These are phyloP conservation scores for Choristoneura rosaceana DNA, from an alignment of 2,888 invertebrate genomes.

Conservation along the genomic window DNA sequence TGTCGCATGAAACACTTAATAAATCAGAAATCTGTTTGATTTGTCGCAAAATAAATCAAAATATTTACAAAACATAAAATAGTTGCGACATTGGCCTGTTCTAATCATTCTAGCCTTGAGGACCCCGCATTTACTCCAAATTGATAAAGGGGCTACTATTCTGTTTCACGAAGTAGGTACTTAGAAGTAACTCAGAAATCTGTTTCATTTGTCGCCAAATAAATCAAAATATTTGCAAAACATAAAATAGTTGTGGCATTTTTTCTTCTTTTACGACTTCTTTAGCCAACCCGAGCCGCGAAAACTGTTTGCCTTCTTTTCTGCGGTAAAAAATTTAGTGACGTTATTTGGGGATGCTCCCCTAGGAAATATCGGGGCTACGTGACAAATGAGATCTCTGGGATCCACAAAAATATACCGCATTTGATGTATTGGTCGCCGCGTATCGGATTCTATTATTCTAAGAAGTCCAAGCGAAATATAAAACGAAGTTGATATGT, in stretches of 20 bases:
- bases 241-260: neutral
- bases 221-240: neutral
- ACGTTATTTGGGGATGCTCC: constrained; percentile 61
- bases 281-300: constrained; percentile 2
- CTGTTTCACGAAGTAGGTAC: no score
- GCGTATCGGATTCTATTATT: constrained; percentile 37
- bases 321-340: constrained; percentile 59
- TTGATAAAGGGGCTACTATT: no score
- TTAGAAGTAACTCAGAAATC: no score
- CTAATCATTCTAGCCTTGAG: no score
- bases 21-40: no score
- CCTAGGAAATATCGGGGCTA: constrained; percentile 63
- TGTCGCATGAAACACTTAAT: no score
- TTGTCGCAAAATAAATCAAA: no score
- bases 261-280: constrained; percentile 30
- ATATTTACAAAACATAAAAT: no score
- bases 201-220: no score
- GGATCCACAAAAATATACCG: constrained; percentile 49
- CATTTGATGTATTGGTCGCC: constrained; percentile 48
- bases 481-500: neutral
- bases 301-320: constrained; percentile 46
- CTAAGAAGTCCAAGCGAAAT: constrained; percentile 30
- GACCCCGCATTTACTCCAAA: no score
- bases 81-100: no score
- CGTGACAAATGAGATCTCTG: constrained; percentile 63